Base-by-base conservation (phyloP, 2,113 vertebrate species). In the Trichomycterus rosablanca region DNA sequence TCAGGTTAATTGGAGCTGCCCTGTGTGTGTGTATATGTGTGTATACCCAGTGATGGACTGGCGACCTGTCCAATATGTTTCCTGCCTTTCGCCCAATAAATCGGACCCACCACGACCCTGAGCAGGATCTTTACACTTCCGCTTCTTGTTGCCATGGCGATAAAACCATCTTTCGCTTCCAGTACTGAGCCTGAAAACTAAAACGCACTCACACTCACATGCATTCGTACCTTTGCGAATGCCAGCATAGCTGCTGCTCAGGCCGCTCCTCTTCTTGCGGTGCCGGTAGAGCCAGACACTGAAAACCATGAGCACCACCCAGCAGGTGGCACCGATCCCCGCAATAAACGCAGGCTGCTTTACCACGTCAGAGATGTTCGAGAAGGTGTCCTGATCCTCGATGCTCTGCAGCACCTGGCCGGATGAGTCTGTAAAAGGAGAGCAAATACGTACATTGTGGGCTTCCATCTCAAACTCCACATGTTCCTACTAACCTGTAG, bases 271-370 rank as follows among this genome's bases (percentile, higher is more conserved):
- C 72, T 99, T 99, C 86, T 98, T 97, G 15, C 93, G 76, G 78
- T 98, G 95, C 0, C 94, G 85, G 57, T 99, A 99, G 0, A 99
- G 79, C 96, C 96, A 99, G 84, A 98, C 90, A 71, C 96, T 97
- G 78, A 97, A 98, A 50, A 98, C 91, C 94, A 97, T 96, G 46
- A 98, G 91, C 75, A 98, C 93, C 73, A 98, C 93, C 96, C 96
- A 98, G 44, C 95, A 98, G 12, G 94, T 94, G 0, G 94, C 94
- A 5, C 96, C 96, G 0, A 98, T 97, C 4, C 96, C 96, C 0
- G 94, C 96, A 26, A 98, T 98, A 45, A 98, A 98, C 0, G 96
- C 96, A 0, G 96, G 96, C 78, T 98, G 95, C 66, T 92, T 96
- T 43, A 98, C 94, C 24, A 98, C 95, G 0, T 98, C 94, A 0